Conservation (phyloP, 2,888 invertebrate species). For the Mantis religiosa region DNA sequence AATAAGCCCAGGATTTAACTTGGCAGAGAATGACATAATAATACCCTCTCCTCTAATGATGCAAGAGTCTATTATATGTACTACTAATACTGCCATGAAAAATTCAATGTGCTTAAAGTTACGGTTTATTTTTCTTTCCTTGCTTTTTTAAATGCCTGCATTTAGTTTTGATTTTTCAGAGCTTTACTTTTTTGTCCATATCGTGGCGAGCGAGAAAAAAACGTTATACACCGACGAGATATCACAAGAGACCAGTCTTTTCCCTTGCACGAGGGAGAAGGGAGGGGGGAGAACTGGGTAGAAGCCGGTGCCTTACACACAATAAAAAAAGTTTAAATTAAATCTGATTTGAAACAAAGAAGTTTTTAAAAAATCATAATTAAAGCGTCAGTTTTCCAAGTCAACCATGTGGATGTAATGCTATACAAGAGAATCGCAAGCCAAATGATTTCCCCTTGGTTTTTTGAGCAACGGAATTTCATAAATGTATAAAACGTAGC, state of each 20-base stretch:
- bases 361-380: slow-evolving; percentile 25
- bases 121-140: not conserved
- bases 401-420: slow-evolving; percentile 17
- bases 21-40: slow-evolving; percentile 3
- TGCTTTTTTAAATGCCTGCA: not conserved
- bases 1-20: not conserved
- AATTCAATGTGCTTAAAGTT: slow-evolving; percentile 14
- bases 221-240: not conserved
- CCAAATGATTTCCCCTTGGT: slow-evolving; percentile 27
- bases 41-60: slow-evolving; percentile 5
- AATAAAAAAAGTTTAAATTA: slow-evolving; percentile 28
- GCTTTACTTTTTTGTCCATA: not conserved
- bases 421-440: slow-evolving; percentile 11
- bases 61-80: slow-evolving; percentile 14
- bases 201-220: not conserved
- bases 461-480: slow-evolving; percentile 27
- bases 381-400: slow-evolving; percentile 17
- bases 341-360: slow-evolving; percentile 30
- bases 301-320: slow-evolving; percentile 6
- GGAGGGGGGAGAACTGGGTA: not conserved
- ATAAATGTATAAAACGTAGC: slow-evolving; percentile 24
- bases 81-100: slow-evolving; percentile 16
- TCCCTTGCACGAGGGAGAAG: not conserved
- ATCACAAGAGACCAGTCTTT: slow-evolving; percentile 10
- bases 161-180: slow-evolving; percentile 12